Evolutionary conservation across 2,113 vertebrate genomes (phyloP), one percentile per base, ranked within the genome.

Genomic region (Cyprinodon variegatus): DNA sequence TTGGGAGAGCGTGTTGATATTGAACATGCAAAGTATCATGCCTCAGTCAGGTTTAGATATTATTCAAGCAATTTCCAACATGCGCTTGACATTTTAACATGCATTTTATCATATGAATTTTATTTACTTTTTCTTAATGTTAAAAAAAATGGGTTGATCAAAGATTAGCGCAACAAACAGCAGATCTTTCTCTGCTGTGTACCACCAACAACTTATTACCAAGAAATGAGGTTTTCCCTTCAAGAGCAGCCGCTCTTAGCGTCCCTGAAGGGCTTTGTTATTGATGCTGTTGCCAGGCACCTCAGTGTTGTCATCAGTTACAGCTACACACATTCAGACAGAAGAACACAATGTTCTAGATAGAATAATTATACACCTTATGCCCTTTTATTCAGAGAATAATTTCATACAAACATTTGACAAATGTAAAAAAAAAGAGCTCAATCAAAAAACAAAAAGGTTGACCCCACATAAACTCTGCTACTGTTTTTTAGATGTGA

Each of bases 241-340:
- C 68, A 14, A 29, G 53, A 0, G 61, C 60, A 65, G 76, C 61
- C 40, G 3, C 61, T 61, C 66, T 48, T 0, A 11, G 43, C 0
- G 36, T 88, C 89, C 88, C 90, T 4, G 8, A 63, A 38, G 85
- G 81, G 43, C 36, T 68, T 81, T 94, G 93, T 93, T 93, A 90
- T 91, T 87, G 89, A 78, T 41, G 74, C 64, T 65, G 86, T 86
- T 77, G 72, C 87, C 87, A 83, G 61, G 85, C 78, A 78, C 43
- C 73, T 77, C 38, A 1, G 22, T 68, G 90, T 87, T 89, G 86
- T 91, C 84, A 91, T 12, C 87, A 77, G 89, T 69, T 53, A 45
- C 81, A 79, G 10, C 59, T 14, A 13, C 81, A 75, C 70, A 68
- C 79, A 69, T n/a, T 37, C 57, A 78, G 38, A 59, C 61, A n/a